Percentiles rank a stretch among this genome's conserved stretches.
phyloP scores from a whole-genome alignment of 2,888 invertebrate genomes.

The Eupithecia vulgata region DNA sequence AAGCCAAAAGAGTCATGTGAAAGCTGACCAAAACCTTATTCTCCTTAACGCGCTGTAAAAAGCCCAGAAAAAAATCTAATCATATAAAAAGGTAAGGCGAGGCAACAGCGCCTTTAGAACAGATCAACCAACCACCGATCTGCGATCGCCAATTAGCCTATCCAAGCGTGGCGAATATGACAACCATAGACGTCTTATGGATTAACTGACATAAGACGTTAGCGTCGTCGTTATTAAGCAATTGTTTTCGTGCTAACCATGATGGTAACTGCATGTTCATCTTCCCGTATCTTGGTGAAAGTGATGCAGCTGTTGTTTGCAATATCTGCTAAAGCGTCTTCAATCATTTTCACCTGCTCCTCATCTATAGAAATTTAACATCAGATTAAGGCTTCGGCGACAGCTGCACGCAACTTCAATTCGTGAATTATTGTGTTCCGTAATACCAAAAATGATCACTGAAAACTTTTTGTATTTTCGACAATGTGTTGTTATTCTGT shows the following conservation, averaged over 20 bases:
- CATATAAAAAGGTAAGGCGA: neutral
- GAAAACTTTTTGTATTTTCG: no score
- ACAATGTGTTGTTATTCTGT: no score
- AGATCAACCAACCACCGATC: neutral
- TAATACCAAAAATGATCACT: no score
- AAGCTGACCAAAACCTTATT: neutral
- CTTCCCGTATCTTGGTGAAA: slow-evolving; percentile 59
- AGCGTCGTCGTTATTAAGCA: neutral
- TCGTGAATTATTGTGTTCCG: no score
- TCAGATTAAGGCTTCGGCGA: no score
- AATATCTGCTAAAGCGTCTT: slow-evolving; percentile 72
- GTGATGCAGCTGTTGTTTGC: slow-evolving; percentile 74
- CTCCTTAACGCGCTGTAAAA: neutral
- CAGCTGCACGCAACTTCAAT: no score
- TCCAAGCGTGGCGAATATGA: neutral
- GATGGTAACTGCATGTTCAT: slow-evolving; percentile 69
- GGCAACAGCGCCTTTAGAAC: neutral
- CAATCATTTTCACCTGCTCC: slow-evolving; percentile 67
- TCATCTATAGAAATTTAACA: slow-evolving; percentile 60
- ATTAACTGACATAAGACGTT: neutral
- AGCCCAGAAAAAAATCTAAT: neutral
- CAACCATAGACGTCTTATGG: neutral
- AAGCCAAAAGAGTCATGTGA: neutral
- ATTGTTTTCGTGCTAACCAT: slow-evolving; percentile 53
- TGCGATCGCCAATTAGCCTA: neutral